Base-by-base conservation (phyloP, 2,113 vertebrate species). In the Electrona antarctica region DNA sequence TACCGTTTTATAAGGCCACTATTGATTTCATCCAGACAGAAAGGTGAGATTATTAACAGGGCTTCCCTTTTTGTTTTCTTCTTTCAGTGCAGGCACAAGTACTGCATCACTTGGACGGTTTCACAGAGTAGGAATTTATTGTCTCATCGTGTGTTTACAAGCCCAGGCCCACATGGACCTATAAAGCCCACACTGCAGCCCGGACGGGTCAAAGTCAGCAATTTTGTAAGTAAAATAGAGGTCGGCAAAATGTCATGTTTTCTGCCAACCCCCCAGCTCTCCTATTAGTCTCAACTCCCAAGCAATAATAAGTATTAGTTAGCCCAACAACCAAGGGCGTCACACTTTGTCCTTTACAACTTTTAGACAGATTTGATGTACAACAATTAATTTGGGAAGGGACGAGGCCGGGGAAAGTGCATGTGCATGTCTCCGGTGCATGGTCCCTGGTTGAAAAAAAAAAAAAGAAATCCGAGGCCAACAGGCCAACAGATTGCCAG, bases 111-210 rank as follows among this genome's bases (percentile, higher is more conserved):
- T 75, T 85, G 21, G 87, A 87, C 75, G 68, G 75, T 85, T 90
- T 92, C 86, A 89, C 84, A 82, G 76, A 82, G 85, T 64, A 52
- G 52, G 70, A 80, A 90, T 90, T 88, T 92, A 91, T 84, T 78
- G 77, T 88, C 79, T 85, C 77, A 80, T 86, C 84, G 79, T 71
- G 54, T 79, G 78, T 90, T 88, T 90, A 89, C 74, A 87, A 87
- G 81, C 80, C 49, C 50, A 0, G 81, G 77, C 77, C 87, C 82
- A 80, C 67, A 60, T 56, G 47, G 64, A 75, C 78, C 69, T 57
- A 85, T 90, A 86, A 89, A 89, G 89, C 3, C 60, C 73, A 78
- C 73, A 59, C 60, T 68, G 76, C 78, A 86, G 69, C 81, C 49
- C 45, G 60, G 49, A 48, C 58, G 69, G 86, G 83, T 88, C 85